Evolutionary conservation across 1,140 invertebrate genomes (phyloP).

Genomic region (Meteorus sp.): DNA sequence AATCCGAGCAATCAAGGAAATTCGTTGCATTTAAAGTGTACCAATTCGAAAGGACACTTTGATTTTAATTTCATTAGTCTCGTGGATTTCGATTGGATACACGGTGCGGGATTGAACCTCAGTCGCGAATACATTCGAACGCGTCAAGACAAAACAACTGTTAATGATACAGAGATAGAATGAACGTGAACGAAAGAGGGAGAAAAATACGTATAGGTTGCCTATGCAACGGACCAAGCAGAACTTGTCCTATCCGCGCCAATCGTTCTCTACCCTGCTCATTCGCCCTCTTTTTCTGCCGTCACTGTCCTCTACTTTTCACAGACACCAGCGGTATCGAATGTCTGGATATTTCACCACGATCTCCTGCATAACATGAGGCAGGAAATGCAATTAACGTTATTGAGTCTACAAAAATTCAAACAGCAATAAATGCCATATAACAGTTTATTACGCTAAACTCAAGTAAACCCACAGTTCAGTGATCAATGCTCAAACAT

Average conservation of each 20-base stretch:
- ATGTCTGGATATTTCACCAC: too few species aligned
- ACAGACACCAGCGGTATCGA: too few species aligned
- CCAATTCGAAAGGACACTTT: neutral
- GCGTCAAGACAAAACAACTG: constrained; percentile 14
- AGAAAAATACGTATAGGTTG: constrained; percentile 17
- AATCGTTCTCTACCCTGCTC: neutral
- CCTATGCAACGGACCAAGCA: constrained; percentile 21
- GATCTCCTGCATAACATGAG: too few species aligned
- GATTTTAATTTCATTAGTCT: constrained; percentile 4
- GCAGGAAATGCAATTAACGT: constrained; percentile 20
- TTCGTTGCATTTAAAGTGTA: neutral
- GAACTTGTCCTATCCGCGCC: constrained; percentile 18
- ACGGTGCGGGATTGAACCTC: neutral
- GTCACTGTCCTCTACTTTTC: neutral
- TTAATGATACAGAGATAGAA: constrained; percentile 16
- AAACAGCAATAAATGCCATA: too few species aligned
- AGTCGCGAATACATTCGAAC: neutral
- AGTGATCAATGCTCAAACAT: too few species aligned
- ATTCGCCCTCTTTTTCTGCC: constrained; percentile 1
- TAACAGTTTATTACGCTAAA: too few species aligned
- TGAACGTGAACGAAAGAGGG: constrained; percentile 14
- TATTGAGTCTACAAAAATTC: constrained; percentile 3
- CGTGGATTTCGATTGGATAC: neutral
- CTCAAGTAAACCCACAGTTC: too few species aligned
- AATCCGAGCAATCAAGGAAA: neutral